A percentile compares a stretch with the other conserved stretches of the same genome.
These are phyloP conservation scores for Ashinkailepas kermadecensis DNA, from an alignment of 2,888 invertebrate genomes.

Conservation along the genomic window DNA sequence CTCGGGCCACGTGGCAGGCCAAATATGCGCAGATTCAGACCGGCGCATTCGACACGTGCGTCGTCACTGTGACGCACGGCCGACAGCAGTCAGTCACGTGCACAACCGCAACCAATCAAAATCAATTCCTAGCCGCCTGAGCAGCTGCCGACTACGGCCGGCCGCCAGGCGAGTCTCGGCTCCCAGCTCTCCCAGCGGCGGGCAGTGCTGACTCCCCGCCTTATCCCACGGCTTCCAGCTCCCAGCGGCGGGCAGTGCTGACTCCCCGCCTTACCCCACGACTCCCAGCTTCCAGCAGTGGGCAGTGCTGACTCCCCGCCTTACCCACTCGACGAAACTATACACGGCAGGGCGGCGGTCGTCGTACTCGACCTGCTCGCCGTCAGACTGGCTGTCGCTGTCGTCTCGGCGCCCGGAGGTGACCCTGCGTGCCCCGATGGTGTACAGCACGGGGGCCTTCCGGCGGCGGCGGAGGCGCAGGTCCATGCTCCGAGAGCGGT, in stretches of 20 bases:
- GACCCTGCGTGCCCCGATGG: not conserved
- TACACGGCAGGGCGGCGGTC: constrained; percentile 11
- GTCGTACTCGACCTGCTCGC: not conserved
- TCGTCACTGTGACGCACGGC: too few relatives aligned
- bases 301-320: not conserved
- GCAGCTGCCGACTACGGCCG: too few relatives aligned
- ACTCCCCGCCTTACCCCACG: not conserved
- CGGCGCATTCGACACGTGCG: too few relatives aligned
- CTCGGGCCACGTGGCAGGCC: too few relatives aligned
- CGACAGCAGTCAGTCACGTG: too few relatives aligned
- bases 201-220: not conserved
- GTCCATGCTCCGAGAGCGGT: too few relatives aligned
- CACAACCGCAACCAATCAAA: too few relatives aligned
- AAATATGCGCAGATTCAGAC: too few relatives aligned
- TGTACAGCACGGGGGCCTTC: not conserved
- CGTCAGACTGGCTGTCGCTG: not conserved
- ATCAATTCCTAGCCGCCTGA: too few relatives aligned
- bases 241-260: not conserved
- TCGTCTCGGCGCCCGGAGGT: not conserved
- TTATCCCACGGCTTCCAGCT: not conserved
- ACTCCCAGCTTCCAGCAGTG: not conserved
- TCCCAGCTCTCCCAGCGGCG: too few relatives aligned
- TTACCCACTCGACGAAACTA: constrained; percentile 11
- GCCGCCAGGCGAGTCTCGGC: too few relatives aligned
- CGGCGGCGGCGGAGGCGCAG: not conserved